Conservation (phyloP, 1,140 invertebrate species). For the Drosophila ananassae region DNA sequence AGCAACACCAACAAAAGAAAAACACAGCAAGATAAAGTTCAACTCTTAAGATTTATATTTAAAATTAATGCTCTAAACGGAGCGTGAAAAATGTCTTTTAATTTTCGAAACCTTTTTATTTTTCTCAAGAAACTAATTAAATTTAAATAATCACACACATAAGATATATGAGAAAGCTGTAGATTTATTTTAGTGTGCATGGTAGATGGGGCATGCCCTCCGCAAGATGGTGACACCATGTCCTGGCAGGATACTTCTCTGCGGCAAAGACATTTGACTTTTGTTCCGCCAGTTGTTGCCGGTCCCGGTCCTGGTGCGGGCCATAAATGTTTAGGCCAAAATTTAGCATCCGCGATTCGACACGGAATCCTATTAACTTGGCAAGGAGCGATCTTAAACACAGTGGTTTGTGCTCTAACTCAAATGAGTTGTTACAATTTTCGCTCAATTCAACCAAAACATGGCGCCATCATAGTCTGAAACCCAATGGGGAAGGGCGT, state of each 20-base stretch:
- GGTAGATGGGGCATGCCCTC: background rate
- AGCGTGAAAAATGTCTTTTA: background rate
- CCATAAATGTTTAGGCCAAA: conserved; percentile 22
- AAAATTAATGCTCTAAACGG: background rate
- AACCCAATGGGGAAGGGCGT: background rate
- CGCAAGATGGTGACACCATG: conserved; percentile 22
- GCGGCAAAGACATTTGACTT: conserved; percentile 9
- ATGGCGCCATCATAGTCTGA: conserved; percentile 20
- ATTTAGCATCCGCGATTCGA: background rate
- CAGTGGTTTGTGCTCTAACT: background rate
- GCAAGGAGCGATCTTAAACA: background rate
- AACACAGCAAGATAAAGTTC: conserved; percentile 12
- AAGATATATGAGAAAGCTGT: background rate
- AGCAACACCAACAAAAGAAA: conserved; percentile 22
- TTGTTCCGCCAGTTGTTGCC: conserved; percentile 22
- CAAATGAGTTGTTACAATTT: conserved; percentile 27
- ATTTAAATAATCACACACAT: background rate
- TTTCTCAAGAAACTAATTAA: background rate
- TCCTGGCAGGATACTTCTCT: conserved; percentile 8
- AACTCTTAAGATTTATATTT: background rate
- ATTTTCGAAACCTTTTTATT: too few species aligned
- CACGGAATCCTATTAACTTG: background rate
- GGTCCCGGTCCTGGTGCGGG: conserved; percentile 13
- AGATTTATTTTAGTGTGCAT: conserved; percentile 7
- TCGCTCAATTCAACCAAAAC: conserved; percentile 22